Evolutionary conservation across 1,140 invertebrate genomes (phyloP), one percentile per base, ranked within the genome.

Genomic region (Ylistrum balloti): DNA sequence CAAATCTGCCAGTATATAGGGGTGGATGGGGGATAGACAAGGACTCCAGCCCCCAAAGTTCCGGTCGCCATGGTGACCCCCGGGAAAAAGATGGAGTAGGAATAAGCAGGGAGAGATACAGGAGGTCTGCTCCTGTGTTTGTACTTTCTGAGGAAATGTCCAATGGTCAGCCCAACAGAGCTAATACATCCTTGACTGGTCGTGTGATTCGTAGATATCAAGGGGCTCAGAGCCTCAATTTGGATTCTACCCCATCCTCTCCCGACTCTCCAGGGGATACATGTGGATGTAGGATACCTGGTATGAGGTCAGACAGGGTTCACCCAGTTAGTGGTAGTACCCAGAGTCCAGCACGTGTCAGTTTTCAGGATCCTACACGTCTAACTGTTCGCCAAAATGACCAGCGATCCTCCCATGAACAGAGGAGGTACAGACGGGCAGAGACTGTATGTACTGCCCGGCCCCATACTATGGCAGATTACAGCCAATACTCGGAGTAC

Each of bases 241-340:
- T 74, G 56, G 56, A 74, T 74, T 74, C 56, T 74, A 74, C 56
- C 22, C 56, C 56, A 28, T 74, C 56, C 56, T 74, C 56, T 28
- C 56, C 56, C 5, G 56, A 74, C 22, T 74, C 56, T 28, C 56
- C 56, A 28, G 56, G 56, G 17, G 56, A 74, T 74, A 74, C 56
- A 2, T 74, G 56, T 74, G 56, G 56, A 74, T 74, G 56, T 74
- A 74, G 56, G 56, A 74, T 74, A 74, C 56, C 56, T 74, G 56
- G 56, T 28, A 74, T 74, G 56, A 74, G 56, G 56, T 74, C 56
- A n/a, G 56, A 74, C 56, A 74, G 56, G n/a, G 56, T 74, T 5
- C 56, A 74, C n/a, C 56, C 56, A 28, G 56, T 11, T 74, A 28
- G 56, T 74, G 56, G 56, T 28, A 74, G 22, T 74, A 74, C 15